phyloP scores from a whole-genome alignment of 2,888 invertebrate genomes.

The Opisthograptis luteolata region DNA sequence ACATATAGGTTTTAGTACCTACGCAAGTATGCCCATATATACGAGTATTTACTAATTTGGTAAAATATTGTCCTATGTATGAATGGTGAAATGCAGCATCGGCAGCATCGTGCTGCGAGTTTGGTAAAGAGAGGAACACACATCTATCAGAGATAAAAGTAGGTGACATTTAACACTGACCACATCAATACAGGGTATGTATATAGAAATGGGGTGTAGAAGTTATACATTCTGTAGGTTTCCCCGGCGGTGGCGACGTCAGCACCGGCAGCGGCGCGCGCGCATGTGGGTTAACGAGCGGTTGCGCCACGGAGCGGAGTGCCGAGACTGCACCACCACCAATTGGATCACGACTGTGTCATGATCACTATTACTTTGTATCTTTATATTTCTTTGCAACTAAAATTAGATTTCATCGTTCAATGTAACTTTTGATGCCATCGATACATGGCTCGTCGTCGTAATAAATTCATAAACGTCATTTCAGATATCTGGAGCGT shows the following conservation, averaged over 20 bases:
- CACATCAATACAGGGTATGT: too few species aligned
- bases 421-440: neutral
- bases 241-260: conserved; percentile 8
- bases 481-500: conserved; percentile 17
- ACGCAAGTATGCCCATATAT: too few species aligned
- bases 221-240: too few species aligned
- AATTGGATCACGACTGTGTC: conserved; percentile 53
- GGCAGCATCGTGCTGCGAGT: too few species aligned
- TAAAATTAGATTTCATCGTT: conserved; percentile 6
- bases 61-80: too few species aligned
- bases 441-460: neutral
- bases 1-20: too few species aligned
- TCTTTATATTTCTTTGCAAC: conserved; percentile 16
- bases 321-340: conserved; percentile 41
- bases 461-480: conserved; percentile 14
- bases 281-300: conserved; percentile 78
- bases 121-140: too few species aligned
- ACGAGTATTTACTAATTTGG: too few species aligned
- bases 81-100: too few species aligned
- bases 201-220: too few species aligned
- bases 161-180: too few species aligned
- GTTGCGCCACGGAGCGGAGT: conserved; percentile 55
- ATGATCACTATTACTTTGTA: conserved; percentile 44
- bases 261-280: conserved; percentile 21
- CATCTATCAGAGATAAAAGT: too few species aligned